These are phyloP conservation scores for Montifringilla adamsi DNA, from an alignment of 2,113 vertebrate species.

Conservation along the genomic window DNA sequence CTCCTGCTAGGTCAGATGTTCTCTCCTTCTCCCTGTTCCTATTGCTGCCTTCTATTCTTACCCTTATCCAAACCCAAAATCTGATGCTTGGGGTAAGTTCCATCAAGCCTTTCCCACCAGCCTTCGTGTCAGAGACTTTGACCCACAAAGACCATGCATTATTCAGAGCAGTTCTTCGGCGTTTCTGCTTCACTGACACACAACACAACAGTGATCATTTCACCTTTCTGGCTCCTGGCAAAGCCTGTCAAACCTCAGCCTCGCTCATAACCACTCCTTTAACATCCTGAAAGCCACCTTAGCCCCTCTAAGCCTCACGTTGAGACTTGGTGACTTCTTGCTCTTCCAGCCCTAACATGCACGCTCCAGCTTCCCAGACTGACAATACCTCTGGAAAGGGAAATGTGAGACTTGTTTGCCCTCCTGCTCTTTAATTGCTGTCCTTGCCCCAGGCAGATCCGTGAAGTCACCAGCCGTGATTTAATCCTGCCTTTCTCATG, in stretches of 20 bases:
- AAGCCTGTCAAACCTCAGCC: neutral
- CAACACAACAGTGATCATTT: neutral
- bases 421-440: neutral
- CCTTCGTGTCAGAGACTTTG: neutral
- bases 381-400: neutral
- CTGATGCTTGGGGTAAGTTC: neutral
- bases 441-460: neutral
- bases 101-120: neutral
- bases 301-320: neutral
- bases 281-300: neutral
- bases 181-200: constrained; percentile 7
- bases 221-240: constrained; percentile 8
- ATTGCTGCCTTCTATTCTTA: neutral
- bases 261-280: neutral
- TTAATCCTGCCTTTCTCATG: neutral
- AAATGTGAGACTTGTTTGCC: neutral
- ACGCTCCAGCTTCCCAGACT: neutral
- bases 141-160: neutral
- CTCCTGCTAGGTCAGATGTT: neutral
- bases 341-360: neutral
- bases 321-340: neutral
- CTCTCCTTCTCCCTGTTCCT: neutral
- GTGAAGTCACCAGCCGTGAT: neutral
- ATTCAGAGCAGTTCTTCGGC: neutral
- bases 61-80: neutral